Conservation (phyloP, 2,113 vertebrate genomes). For the Tyto alba region DNA sequence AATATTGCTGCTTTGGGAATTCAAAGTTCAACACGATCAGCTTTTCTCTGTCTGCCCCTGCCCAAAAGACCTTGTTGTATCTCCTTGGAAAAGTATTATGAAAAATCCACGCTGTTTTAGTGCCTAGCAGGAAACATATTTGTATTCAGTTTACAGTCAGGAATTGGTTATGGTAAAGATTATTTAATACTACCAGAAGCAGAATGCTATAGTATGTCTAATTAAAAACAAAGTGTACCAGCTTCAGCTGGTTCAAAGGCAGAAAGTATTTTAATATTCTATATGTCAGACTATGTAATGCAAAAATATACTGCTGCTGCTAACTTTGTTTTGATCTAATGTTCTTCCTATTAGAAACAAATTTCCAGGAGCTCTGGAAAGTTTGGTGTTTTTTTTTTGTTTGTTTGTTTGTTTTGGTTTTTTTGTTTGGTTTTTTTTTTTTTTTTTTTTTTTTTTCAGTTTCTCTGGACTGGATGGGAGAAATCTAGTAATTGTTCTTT, state of each 20-base stretch:
- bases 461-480: neutral
- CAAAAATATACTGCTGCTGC: neutral
- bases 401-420: too few species aligned
- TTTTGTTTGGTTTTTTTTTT: rapidly evolving
- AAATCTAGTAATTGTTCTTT: neutral
- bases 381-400: neutral
- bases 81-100: neutral
- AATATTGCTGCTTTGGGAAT: neutral
- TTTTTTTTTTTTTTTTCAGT: neutral
- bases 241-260: neutral
- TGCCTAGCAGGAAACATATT: neutral
- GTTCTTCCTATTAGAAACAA: neutral
- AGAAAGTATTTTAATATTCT: neutral
- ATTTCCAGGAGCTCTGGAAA: neutral
- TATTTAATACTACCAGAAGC: neutral
- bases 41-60: neutral
- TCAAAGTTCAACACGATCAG: neutral
- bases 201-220: neutral
- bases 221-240: neutral
- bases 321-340: neutral
- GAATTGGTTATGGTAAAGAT: neutral
- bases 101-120: neutral
- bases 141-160: neutral
- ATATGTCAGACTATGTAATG: neutral
- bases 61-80: neutral